A percentile compares a stretch with the other conserved stretches of the same genome.
Conservation (phyloP, 2,113 vertebrate genomes). For the Cephalopholis sonnerati region DNA sequence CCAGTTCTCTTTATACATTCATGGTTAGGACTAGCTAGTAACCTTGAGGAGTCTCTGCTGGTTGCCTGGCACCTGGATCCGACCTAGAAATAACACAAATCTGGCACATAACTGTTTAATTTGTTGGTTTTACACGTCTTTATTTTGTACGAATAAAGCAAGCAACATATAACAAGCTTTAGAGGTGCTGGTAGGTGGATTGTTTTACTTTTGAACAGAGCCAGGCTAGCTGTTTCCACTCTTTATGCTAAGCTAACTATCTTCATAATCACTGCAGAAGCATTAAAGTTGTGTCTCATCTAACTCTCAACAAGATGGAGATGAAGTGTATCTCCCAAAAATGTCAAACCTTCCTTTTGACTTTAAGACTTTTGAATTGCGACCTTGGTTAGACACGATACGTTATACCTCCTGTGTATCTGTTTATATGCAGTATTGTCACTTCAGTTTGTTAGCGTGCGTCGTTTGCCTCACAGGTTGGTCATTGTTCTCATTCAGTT, state of each 20-base stretch:
- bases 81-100: background rate
- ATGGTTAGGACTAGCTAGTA: background rate
- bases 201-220: too few species aligned
- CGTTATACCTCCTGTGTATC: slow-evolving; percentile 19
- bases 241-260: background rate
- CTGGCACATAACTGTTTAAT: background rate
- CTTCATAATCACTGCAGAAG: background rate
- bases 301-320: background rate
- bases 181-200: background rate
- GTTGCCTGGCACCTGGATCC: background rate
- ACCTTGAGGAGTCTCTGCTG: background rate
- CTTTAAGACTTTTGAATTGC: background rate
- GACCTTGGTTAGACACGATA: background rate
- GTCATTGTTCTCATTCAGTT: slow-evolving; percentile 24
- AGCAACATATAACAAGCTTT: too few species aligned
- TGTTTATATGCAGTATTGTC: slow-evolving; percentile 30
- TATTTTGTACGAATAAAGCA: too few species aligned
- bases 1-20: too few species aligned
- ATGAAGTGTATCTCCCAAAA: background rate
- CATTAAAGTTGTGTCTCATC: background rate
- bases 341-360: background rate
- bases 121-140: background rate
- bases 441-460: background rate
- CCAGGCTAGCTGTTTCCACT: background rate
- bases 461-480: slow-evolving; percentile 6